phyloP scores from a whole-genome alignment of 2,797 vertebrate species.

The Pipistrellus nathusii region DNA sequence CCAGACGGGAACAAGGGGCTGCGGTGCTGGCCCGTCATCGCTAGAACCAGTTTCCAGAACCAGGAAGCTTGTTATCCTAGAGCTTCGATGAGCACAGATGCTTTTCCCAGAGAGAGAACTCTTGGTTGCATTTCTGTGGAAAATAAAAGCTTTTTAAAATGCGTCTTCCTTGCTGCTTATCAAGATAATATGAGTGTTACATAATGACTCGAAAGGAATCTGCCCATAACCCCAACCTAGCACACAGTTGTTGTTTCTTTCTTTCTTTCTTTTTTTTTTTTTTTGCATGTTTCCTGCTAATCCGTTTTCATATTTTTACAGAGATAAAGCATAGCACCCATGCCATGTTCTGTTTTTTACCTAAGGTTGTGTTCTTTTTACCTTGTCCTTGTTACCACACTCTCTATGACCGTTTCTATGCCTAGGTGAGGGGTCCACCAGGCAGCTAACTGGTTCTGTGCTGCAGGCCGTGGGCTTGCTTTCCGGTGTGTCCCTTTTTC shows the following conservation, averaged over 20 bases:
- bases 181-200: neutral
- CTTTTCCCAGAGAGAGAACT: slow-evolving; percentile 12
- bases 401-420: neutral
- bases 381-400: neutral
- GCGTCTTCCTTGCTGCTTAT: slow-evolving; percentile 9
- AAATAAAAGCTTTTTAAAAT: slow-evolving; percentile 5
- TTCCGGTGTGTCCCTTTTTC: neutral
- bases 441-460: neutral
- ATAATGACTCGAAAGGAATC: neutral
- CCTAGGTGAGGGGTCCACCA: neutral
- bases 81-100: neutral
- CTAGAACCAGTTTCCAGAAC: neutral
- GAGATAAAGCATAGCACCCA: neutral
- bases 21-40: neutral
- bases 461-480: neutral
- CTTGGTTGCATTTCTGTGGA: slow-evolving; percentile 15
- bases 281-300: slow-evolving; percentile 24
- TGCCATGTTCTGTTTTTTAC: neutral
- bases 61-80: slow-evolving; percentile 46
- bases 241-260: neutral
- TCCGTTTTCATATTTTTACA: neutral
- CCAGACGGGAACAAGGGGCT: neutral
- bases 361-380: neutral
- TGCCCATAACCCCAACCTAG: neutral
- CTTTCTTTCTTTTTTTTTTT: neutral